phyloP scores from a whole-genome alignment of 35 echinoderm and acorn worm species.

The Nesometra sesokonis region DNA sequence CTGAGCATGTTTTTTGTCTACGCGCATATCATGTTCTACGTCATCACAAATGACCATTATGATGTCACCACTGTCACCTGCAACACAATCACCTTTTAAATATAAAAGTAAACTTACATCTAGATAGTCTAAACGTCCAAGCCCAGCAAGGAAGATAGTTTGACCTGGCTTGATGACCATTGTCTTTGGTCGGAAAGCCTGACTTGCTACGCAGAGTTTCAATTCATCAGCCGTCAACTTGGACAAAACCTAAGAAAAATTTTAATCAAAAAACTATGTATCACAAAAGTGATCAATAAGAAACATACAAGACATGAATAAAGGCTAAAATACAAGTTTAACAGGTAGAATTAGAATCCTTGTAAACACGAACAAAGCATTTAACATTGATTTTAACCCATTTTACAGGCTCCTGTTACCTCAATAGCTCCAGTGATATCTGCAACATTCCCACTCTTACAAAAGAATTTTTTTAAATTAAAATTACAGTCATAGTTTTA shows the following conservation, averaged over 20 bases:
- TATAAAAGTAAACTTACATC: constrained; percentile 30
- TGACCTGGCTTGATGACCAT: constrained; percentile 69
- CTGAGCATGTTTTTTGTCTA: too few species aligned
- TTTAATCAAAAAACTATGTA: neutral
- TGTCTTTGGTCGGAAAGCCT: constrained; percentile 51
- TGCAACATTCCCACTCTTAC: too few species aligned
- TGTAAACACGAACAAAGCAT: too few species aligned
- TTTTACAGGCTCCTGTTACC: too few species aligned
- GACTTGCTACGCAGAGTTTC: constrained; percentile 40
- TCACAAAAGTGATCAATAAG: neutral
- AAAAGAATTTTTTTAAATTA: too few species aligned
- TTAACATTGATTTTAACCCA: too few species aligned
- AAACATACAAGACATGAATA: neutral
- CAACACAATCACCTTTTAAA: neutral
- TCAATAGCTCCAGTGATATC: too few species aligned
- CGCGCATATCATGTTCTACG: too few species aligned
- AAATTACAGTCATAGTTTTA: too few species aligned
- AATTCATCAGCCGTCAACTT: constrained; percentile 72
- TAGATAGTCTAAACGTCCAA: constrained; percentile 87
- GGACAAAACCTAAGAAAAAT: constrained; percentile 53
- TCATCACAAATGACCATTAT: too few species aligned
- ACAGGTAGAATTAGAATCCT: too few species aligned
- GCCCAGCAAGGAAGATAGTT: constrained; percentile 67
- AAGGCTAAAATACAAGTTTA: neutral
- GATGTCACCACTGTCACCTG: too few species aligned